Percentiles rank a stretch among this genome's conserved stretches.
Evolutionary conservation across 1,140 invertebrate genomes (phyloP).

Genomic region (Belonocnema kinseyi): DNA sequence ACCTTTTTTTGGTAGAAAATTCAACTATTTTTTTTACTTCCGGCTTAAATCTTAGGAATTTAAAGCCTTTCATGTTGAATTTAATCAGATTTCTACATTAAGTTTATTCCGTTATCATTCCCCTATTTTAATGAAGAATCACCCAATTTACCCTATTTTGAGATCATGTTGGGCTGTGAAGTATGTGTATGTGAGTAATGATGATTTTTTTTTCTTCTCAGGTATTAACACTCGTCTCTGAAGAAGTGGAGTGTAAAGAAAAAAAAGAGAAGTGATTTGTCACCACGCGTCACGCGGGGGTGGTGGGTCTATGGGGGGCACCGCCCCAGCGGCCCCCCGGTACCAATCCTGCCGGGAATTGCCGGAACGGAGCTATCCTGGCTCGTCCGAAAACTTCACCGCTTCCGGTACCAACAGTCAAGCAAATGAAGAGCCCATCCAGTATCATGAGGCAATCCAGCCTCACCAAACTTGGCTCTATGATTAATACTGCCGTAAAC

Average conservation of each 20-base stretch:
- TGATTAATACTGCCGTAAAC: conserved; percentile 81
- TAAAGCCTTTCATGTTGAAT: too few species aligned
- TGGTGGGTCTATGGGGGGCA: conserved; percentile 75
- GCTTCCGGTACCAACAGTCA: conserved; percentile 59
- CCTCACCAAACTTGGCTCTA: conserved; percentile 81
- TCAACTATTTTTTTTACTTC: too few species aligned
- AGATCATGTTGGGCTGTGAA: too few species aligned
- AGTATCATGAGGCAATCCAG: conserved; percentile 81
- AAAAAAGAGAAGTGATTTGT: conserved; percentile 51
- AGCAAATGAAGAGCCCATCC: conserved; percentile 74
- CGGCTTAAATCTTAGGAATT: too few species aligned
- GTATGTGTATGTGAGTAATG: neutral
- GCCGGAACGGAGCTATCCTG: conserved; percentile 63
- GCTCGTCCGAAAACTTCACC: conserved; percentile 57
- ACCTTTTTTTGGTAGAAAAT: too few species aligned
- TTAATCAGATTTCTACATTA: too few species aligned
- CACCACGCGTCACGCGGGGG: conserved; percentile 74
- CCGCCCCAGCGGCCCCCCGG: conserved; percentile 71
- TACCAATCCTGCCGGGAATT: conserved; percentile 66
- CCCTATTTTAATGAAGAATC: too few species aligned
- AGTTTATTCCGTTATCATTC: too few species aligned
- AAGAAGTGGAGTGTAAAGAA: conserved; percentile 39
- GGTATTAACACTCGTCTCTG: conserved; percentile 39
- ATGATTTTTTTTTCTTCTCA: conserved; percentile 41
- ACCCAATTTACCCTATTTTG: too few species aligned